Conservation (phyloP, 2,888 invertebrate genomes). For the Thereva unica region DNA sequence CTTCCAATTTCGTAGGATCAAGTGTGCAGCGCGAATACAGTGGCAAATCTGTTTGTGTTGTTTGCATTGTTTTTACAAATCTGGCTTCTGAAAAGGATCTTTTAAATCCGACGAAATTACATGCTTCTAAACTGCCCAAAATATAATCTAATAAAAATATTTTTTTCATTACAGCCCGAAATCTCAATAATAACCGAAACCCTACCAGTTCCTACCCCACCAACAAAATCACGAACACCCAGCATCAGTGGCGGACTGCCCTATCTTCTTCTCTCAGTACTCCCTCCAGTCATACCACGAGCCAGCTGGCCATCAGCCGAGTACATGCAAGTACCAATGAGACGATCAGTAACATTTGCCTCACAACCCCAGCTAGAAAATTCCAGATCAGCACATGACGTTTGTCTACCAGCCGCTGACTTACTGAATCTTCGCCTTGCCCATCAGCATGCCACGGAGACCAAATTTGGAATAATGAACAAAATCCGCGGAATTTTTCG, state of each 20-base stretch:
- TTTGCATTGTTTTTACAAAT: too few species aligned
- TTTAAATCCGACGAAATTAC: background rate
- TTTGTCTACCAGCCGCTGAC: conserved; percentile 64
- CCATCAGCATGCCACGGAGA: conserved; percentile 61
- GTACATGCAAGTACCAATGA: conserved; percentile 62
- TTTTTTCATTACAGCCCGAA: conserved; percentile 48
- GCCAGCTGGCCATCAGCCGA: conserved; percentile 79
- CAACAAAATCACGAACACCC: conserved; percentile 61
- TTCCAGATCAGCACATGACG: conserved; percentile 47
- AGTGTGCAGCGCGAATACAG: too few species aligned
- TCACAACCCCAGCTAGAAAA: conserved; percentile 69
- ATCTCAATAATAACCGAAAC: conserved; percentile 51
- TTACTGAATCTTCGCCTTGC: conserved; percentile 63
- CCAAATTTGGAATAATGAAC: conserved; percentile 62
- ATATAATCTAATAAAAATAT: background rate
- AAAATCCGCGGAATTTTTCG: conserved; percentile 66
- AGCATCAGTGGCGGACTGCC: conserved; percentile 73
- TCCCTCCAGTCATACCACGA: conserved; percentile 75
- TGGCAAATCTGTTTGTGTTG: too few species aligned
- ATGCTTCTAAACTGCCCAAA: background rate
- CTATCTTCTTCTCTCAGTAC: conserved; percentile 70
- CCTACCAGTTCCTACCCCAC: conserved; percentile 26
- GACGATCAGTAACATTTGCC: conserved; percentile 68
- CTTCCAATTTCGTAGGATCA: too few species aligned
- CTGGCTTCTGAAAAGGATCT: too few species aligned